Evolutionary conservation across 2,888 invertebrate species (phyloP).

Genomic region (Philaethria dido): DNA sequence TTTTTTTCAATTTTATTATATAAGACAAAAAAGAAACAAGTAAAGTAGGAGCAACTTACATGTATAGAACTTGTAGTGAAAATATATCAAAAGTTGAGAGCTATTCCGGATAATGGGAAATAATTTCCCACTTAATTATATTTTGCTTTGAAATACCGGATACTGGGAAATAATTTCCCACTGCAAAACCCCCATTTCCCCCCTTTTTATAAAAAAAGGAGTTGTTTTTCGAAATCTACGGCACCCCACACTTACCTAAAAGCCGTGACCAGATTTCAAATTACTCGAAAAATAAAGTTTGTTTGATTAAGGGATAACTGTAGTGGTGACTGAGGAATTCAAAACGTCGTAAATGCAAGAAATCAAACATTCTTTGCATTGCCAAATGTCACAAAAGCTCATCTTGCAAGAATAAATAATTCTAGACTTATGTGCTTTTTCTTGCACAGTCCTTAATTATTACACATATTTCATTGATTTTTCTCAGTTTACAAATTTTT

Average conservation of each 20-base stretch:
- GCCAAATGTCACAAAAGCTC: too few relatives aligned
- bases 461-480: too few relatives aligned
- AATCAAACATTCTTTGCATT: too few relatives aligned
- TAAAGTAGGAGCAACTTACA: slow-evolving; percentile 45
- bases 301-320: slow-evolving; percentile 41
- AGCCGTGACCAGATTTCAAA: slow-evolving; percentile 37
- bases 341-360: too few relatives aligned
- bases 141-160: slow-evolving; percentile 41
- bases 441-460: too few relatives aligned
- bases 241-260: slow-evolving; percentile 42
- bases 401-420: too few relatives aligned
- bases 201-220: slow-evolving; percentile 43
- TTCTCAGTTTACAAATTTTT: too few relatives aligned
- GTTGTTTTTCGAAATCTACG: slow-evolving; percentile 44
- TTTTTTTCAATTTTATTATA: slow-evolving; percentile 36
- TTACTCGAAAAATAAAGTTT: slow-evolving; percentile 35
- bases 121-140: slow-evolving; percentile 42
- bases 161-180: slow-evolving; percentile 46
- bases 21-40: slow-evolving; percentile 44
- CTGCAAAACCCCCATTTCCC: slow-evolving; percentile 44
- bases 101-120: slow-evolving; percentile 43
- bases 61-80: slow-evolving; percentile 46
- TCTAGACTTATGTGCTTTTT: too few relatives aligned
- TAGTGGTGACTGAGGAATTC: too few relatives aligned
- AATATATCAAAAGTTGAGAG: slow-evolving; percentile 41